A percentile compares a stretch with the other conserved stretches of the same genome.
These are phyloP conservation scores for Agraylea sexmaculata DNA, from an alignment of 1,140 invertebrate species.

Conservation along the genomic window DNA sequence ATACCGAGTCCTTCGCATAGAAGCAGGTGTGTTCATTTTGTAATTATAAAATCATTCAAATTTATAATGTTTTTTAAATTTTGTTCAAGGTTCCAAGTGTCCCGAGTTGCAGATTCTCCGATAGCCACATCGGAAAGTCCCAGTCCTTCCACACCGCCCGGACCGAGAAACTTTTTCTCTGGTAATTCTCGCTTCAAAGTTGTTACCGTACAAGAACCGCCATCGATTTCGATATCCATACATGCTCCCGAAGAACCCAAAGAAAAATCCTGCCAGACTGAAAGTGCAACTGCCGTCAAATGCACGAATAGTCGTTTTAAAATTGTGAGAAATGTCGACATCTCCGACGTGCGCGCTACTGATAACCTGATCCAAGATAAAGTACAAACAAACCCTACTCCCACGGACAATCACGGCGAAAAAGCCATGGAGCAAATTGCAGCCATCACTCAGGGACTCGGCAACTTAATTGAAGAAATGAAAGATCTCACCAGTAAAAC, in stretches of 20 bases:
- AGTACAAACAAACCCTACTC: too few species aligned
- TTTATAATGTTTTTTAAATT: too few species aligned
- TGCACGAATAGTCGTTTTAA: conserved; percentile 28
- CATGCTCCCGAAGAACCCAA: conserved; percentile 12
- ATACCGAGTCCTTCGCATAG: conserved; percentile 43
- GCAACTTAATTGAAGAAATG: conserved; percentile 30
- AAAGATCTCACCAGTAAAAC: conserved; percentile 25
- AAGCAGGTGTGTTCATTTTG: too few species aligned
- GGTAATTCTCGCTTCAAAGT: conserved; percentile 32
- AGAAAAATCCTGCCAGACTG: conserved; percentile 6
- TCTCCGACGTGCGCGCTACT: conserved; percentile 23
- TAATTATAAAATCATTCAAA: too few species aligned
- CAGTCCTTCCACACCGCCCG: conserved; percentile 23
- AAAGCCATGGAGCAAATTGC: conserved; percentile 28
- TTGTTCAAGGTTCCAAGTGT: conserved; percentile 49
- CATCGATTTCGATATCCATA: conserved; percentile 14
- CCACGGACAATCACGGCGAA: too few species aligned
- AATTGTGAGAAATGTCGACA: conserved; percentile 33
- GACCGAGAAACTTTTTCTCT: conserved; percentile 11
- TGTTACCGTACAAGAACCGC: conserved; percentile 25
- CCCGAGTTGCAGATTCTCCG: conserved; percentile 36
- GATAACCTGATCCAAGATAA: not conserved
- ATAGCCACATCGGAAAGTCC: conserved; percentile 23
- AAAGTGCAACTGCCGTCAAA: conserved; percentile 20
- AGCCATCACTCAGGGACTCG: conserved; percentile 26